Evolutionary conservation across 2,888 invertebrate species (phyloP).

Genomic region (Slavum lentiscoides): DNA sequence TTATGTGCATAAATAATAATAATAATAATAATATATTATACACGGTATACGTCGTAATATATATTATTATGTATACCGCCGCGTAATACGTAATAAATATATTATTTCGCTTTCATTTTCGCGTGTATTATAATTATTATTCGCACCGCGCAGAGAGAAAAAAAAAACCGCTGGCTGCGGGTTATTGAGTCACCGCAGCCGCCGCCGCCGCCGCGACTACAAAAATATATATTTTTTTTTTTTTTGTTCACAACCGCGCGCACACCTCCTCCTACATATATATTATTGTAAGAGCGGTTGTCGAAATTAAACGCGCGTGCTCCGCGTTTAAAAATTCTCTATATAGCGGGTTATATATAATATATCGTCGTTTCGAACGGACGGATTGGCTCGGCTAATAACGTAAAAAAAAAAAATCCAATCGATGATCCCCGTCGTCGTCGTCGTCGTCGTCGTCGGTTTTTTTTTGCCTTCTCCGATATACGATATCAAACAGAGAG

Average conservation of each 20-base stretch:
- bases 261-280: neutral
- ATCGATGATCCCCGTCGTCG: neutral
- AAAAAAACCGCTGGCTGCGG: conserved; percentile 34
- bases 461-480: too few species aligned
- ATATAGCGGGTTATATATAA: too few species aligned
- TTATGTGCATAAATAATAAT: neutral
- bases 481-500: neutral
- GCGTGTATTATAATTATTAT: conserved; percentile 26
- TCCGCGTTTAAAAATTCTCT: too few species aligned
- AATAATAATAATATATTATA: neutral
- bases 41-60: neutral
- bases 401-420: too few species aligned
- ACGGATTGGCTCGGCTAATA: too few species aligned
- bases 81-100: neutral
- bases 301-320: neutral
- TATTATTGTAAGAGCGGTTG: too few species aligned
- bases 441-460: too few species aligned
- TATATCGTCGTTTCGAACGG: neutral
- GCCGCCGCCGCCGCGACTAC: too few species aligned
- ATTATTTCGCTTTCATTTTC: conserved; percentile 38
- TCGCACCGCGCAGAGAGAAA: conserved; percentile 12
- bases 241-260: too few species aligned
- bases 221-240: too few species aligned
- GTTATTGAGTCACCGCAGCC: conserved; percentile 31
- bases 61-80: conserved; percentile 20